Evolutionary conservation across 2,888 invertebrate genomes (phyloP), one percentile per base, ranked within the genome.

Genomic region (Drosophila peninsularis): DNA sequence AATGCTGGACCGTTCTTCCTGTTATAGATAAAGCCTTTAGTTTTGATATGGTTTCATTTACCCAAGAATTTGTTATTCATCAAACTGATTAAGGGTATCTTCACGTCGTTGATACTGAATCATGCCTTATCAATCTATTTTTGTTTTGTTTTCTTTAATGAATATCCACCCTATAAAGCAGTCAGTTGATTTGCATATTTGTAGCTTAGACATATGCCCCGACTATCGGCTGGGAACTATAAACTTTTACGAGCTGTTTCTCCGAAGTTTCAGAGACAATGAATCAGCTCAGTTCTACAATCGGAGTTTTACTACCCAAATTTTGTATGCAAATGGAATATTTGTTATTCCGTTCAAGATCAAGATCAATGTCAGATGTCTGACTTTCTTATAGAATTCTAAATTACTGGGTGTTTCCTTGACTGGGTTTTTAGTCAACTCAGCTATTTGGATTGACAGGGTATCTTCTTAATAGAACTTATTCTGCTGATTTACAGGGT

Each of bases 271-370:
- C 17, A 30, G 17, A 11, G 17, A 17, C 30, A 3, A 17, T 47
- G 47, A 47, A 47, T 47, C 30, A 47, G 47, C 19, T 50, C 21
- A 50, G 47, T 30, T 50, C 10, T 14, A 49, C 14, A 21, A 32
- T 7, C 14, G 9, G 11, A 32, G 32, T 32, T 32, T n/a, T 24
- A 41, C 6, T 6, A 41, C 6, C 4, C 1, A 10, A n/a, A 27
- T 45, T 27, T n/a, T n/a, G n/a, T 27, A 45, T 47, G 47, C 47
- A 47, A 47, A 30, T 19, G 30, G 27, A 27, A 45, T 27, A 45
- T 45, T 27, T 45, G 44, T 9, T 24, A 9, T 44, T 24, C 24
- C 7, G 14, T n/a, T 44, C 24, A 24, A 44, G 44, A 44, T 44
- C 44, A 44, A 24, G 24, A 44, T 44, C 24, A 4, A 24, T 5